Base-by-base conservation (phyloP, 2,888 invertebrate species). In the Agriotes lineatus region DNA sequence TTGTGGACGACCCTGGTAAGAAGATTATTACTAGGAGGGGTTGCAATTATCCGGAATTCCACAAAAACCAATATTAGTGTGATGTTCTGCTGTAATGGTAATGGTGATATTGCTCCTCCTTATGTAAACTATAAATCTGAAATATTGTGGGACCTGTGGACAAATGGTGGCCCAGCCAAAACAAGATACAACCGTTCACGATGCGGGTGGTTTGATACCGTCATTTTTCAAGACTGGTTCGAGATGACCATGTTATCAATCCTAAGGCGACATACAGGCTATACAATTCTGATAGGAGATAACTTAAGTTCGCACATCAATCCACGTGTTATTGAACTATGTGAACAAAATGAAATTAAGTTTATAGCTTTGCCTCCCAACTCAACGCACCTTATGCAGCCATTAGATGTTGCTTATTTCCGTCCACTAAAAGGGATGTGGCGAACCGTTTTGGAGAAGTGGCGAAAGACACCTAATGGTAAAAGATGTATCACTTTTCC, bases 361-460 rank as follows among this genome's bases (percentile, higher is more conserved):
- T 83, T 82, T 71, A 73, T 82, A 57, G 18, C 20, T 9, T 9
- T 54, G 39, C 81, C 80, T 33, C 75, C 81, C 18, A 81, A 81
- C 66, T 72, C 76, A 19, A 80, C 79, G n/a, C n/a, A 78, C 45
- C 52, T 77, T 9, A 69, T 25, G 25, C 25, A 25, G 7, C 7
- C 25, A 25, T 25, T 25, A n/a, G n/a, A n/a, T n/a, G n/a, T n/a
- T n/a, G n/a, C n/a, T n/a, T n/a, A n/a, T 25, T 25, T 7, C 25
- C 25, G 25, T 25, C 25, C 25, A 25, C 25, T 25, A 25, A 25
- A 25, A 25, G 25, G 25, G 25, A 25, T 25, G 25, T 25, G 25
- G 4, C 25, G 25, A 5, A 25, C 25, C 25, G 25, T 25, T 25
- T 25, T 25, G 25, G 25, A 25, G 7, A 25, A 3, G 25, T 25